These are phyloP conservation scores for Drosophila cardini DNA, from an alignment of 1,140 invertebrate genomes.

Conservation along the genomic window DNA sequence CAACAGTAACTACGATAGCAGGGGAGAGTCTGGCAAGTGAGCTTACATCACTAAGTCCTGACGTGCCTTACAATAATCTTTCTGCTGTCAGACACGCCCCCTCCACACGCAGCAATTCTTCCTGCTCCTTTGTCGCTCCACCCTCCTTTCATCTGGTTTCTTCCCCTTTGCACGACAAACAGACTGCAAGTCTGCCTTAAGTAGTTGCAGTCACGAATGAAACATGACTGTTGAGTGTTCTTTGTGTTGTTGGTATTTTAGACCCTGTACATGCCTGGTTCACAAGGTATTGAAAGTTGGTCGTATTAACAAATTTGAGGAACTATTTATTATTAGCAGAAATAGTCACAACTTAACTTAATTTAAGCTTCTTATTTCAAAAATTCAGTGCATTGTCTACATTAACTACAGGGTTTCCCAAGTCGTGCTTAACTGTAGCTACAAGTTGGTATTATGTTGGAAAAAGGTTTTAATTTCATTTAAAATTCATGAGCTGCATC, in stretches of 20 bases:
- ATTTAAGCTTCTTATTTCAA: not conserved
- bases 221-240: slow-evolving; percentile 33
- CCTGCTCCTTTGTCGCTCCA: not conserved
- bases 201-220: slow-evolving; percentile 43
- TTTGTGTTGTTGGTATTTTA: slow-evolving; percentile 18
- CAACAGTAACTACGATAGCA: not conserved
- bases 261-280: not conserved
- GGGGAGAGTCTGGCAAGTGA: slow-evolving; percentile 16
- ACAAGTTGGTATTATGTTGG: slow-evolving; percentile 49
- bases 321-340: too few species aligned
- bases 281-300: not conserved
- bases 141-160: too few species aligned
- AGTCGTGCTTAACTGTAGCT: slow-evolving; percentile 3
- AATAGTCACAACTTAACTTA: too few species aligned
- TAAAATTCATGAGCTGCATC: slow-evolving; percentile 76
- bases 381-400: not conserved
- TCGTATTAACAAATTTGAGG: too few species aligned
- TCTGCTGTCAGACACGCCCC: slow-evolving; percentile 35
- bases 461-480: slow-evolving; percentile 73
- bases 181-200: slow-evolving; percentile 2
- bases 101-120: slow-evolving; percentile 7
- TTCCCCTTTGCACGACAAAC: not conserved
- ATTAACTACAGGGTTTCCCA: slow-evolving; percentile 1
- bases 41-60: slow-evolving; percentile 69
- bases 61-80: slow-evolving; percentile 60